Base-by-base conservation (phyloP, 1,140 invertebrate species). In the Nebria ingens region DNA sequence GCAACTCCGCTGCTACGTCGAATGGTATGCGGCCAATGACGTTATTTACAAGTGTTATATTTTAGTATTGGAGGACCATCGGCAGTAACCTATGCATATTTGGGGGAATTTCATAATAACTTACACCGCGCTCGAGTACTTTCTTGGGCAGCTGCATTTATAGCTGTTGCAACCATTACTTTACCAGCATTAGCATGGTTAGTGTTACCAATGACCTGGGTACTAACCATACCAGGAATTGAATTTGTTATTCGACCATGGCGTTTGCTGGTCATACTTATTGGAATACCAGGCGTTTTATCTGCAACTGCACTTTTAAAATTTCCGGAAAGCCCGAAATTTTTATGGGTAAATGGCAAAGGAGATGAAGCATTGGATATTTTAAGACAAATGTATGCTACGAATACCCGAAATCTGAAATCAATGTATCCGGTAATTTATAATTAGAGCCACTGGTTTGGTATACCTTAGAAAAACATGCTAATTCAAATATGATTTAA, bases 41-140 rank as follows among this genome's bases (percentile, higher is more conserved):
- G n/a, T n/a, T n/a, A n/a, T n/a, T n/a, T n/a, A n/a, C n/a, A n/a
- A n/a, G n/a, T n/a, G n/a, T 29, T 29, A 29, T 6, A 58, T 57
- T 60, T n/a, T 56, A 67, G 65, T 12, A 56, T 62, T 49, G 59
- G 59, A 2, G 62, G 58, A 2, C 61, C 61, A 34, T 40, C 58
- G 12, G 51, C 59, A 17, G 19, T 63, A 13, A 45, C 60, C 4
- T 58, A 59, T 23, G 55, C 60, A 1, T 64, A 65, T 53, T 38
- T 65, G 19, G 59, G 64, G 13, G 64, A 67, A 49, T 64, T 67
- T 53, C 59, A 59, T 22, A 54, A 60, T 1, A 40, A 51, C 2
- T 50, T 21, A 42, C 51, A 58, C 9, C 12, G 65, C 40, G 52
- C 58, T n/a, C 42, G 50, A 38, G 56, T 60, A 3, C 55, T 66